A percentile compares a stretch with the other conserved stretches of the same genome.
Evolutionary conservation across 2,113 vertebrate genomes (phyloP).

Genomic region (Chitala chitala): DNA sequence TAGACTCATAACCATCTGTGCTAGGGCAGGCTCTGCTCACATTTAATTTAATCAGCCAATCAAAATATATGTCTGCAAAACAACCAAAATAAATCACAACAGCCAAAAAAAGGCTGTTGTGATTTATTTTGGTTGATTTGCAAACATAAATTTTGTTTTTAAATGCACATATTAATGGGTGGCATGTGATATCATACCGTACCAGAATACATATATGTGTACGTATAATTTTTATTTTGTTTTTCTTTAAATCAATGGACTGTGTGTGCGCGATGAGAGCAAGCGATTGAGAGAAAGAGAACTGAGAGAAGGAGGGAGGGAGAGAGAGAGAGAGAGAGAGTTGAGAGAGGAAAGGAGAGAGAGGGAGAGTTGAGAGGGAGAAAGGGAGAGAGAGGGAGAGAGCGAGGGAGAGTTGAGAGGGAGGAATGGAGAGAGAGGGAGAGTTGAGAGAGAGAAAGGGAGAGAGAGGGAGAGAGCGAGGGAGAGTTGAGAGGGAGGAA

Average conservation of each 20-base stretch:
- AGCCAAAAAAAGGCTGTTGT: no score
- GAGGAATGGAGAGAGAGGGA: slow-evolving; percentile 27
- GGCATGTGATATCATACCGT: not conserved
- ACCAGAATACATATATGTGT: not conserved
- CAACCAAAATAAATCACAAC: no score
- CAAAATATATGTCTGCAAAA: no score
- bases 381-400: slow-evolving; percentile 26
- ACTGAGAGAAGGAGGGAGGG: not conserved
- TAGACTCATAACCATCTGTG: no score
- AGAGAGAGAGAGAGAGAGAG: not conserved
- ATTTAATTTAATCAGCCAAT: no score
- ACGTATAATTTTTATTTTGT: no score
- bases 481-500: no score
- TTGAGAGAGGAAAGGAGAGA: slow-evolving; percentile 39
- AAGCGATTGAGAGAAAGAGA: not conserved
- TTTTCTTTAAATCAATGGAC: not conserved
- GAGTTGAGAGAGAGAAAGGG: slow-evolving; percentile 12
- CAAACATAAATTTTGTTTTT: no score
- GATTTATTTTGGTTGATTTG: no score
- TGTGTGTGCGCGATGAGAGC: not conserved
- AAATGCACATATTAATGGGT: not conserved
- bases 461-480: slow-evolving; percentile 17
- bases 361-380: slow-evolving; percentile 5
- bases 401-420: slow-evolving; percentile 13
- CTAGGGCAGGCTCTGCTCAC: no score